Base-by-base conservation (phyloP, 1,140 invertebrate genomes). In the Saxidomus purpurata region DNA sequence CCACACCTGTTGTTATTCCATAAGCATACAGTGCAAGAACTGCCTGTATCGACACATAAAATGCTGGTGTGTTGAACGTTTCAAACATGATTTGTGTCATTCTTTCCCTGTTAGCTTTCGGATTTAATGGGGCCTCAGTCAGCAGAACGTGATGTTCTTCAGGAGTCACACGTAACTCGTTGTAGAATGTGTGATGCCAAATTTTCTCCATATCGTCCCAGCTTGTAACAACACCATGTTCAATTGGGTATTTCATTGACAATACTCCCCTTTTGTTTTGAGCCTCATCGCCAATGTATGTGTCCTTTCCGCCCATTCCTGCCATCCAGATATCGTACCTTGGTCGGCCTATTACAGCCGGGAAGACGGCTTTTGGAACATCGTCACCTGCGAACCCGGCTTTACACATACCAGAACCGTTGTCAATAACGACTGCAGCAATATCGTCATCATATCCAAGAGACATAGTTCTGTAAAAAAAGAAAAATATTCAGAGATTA, bases 331-430 rank as follows among this genome's bases (percentile, higher is more conserved):
- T 63, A 22, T 97, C 91, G 93, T 98, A 98, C 92, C 98, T 96
- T 74, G 98, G 98, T 84, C 98, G 97, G 59, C 97, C 97, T 80
- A 98, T 98, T 95, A 98, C 98, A 59, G 98, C 98, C 63, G 98
- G 98, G 96, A 98, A 98, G 87, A 98, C 98, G 94, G 98, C 98
- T 91, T 98, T 97, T 52, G 98, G 98, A 71, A 98, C 98, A 96
- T 98, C 98, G 96, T 98, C 98, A 92, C 98, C 98, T 90, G 98
- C 98, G 95, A 98, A 98, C 91, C 98, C 98, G 95, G 98, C 98
- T 95, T 98, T 98, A 96, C 98, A 98, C 98, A 98, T 98, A 91
- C 98, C 98, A 91, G 98, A 98, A 92, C 98, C 98, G 97, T 98
- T 98, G 96, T 98, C 98, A 69, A 98, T 97, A 91, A 98, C 98